phyloP scores from a whole-genome alignment of 2,797 vertebrate species.

The Bovichtus diacanthus region DNA sequence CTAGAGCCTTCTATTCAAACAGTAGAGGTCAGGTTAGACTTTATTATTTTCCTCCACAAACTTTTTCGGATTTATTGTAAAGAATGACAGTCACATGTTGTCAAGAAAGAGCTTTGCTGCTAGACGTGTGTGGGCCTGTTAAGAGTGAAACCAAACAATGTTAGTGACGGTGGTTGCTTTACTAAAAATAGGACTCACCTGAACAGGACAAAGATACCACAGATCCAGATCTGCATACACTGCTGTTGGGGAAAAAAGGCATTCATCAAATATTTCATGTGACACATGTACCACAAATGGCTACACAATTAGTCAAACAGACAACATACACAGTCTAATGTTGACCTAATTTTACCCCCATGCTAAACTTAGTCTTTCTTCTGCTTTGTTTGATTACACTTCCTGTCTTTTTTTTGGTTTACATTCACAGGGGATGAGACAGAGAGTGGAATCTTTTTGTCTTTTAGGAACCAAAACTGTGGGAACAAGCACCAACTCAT shows the following conservation, averaged over 20 bases:
- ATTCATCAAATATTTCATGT: not conserved
- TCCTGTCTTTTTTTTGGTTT: constrained; percentile 10
- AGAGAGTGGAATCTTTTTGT: constrained; percentile 12
- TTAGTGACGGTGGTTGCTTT: not conserved
- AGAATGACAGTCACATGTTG: not conserved
- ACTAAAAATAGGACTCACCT: constrained; percentile 80
- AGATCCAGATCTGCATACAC: constrained; percentile 80
- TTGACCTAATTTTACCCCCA: not conserved
- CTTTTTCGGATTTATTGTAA: not conserved
- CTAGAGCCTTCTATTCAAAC: not conserved
- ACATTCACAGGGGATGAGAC: constrained; percentile 1
- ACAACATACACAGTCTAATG: constrained; percentile 2
- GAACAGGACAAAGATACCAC: constrained; percentile 88
- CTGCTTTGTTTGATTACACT: constrained; percentile 10
- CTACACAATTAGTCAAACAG: not conserved
- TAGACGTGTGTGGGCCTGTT: constrained; percentile 16
- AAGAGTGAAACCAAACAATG: constrained; percentile 33
- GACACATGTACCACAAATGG: not conserved
- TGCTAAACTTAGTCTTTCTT: constrained; percentile 11
- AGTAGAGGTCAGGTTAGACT: not conserved
- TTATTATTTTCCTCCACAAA: not conserved
- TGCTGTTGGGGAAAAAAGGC: constrained; percentile 47
- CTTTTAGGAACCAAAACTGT: constrained; percentile 62
- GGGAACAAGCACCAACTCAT: not conserved
- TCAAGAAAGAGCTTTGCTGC: not conserved